These are phyloP conservation scores for Porites divaricata DNA, from an alignment of 92 coral and sea anemone genomes.

Conservation along the genomic window DNA sequence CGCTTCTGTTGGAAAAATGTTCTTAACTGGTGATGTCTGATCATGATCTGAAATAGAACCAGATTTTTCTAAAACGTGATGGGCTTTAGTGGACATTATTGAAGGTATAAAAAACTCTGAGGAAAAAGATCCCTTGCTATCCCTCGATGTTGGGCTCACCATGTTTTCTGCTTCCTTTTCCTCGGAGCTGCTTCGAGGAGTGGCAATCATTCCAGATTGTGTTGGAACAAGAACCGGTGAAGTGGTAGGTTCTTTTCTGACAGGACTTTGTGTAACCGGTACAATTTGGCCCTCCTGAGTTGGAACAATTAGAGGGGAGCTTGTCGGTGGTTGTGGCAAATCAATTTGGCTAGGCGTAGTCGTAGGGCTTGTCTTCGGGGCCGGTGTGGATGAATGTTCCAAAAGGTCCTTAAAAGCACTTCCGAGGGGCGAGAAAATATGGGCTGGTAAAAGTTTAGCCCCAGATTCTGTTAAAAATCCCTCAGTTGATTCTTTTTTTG, in stretches of 20 bases:
- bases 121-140: not conserved
- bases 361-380: not conserved
- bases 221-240: slow-evolving; percentile 39
- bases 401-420: slow-evolving; percentile 17
- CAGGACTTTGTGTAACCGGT: not conserved
- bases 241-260: not conserved
- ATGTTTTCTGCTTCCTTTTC: not conserved
- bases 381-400: slow-evolving; percentile 2
- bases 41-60: slow-evolving; percentile 7
- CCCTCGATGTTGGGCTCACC: not conserved
- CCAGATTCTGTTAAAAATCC: slow-evolving; percentile 38
- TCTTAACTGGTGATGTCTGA: not conserved
- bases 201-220: slow-evolving; percentile 37
- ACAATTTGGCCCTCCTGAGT: slow-evolving; percentile 26
- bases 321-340: not conserved
- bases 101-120: not conserved
- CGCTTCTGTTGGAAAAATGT: slow-evolving; percentile 9
- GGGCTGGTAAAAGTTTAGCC: slow-evolving; percentile 49
- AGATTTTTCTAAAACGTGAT: slow-evolving; percentile 12
- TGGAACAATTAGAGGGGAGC: slow-evolving; percentile 11
- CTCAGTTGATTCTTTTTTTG: slow-evolving; percentile 14
- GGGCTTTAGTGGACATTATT: not conserved
- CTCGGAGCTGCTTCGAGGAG: not conserved
- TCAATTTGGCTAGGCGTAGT: not conserved
- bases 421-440: slow-evolving; percentile 52